Conservation (phyloP, 2,888 invertebrate species). For the Norana najaformis region DNA sequence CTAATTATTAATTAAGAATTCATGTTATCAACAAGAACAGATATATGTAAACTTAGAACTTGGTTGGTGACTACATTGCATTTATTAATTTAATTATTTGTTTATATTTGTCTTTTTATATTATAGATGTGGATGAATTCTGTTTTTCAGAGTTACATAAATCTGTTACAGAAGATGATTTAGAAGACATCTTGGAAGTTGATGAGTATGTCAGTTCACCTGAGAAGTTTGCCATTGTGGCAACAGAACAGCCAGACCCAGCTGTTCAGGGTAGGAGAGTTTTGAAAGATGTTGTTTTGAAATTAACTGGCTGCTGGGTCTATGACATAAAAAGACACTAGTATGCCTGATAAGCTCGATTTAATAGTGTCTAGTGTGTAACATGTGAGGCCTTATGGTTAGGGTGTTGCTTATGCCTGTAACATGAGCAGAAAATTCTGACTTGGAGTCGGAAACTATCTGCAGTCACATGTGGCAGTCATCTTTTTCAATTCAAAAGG, state of each 20-base stretch:
- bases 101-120: no score
- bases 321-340: not conserved
- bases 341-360: not conserved
- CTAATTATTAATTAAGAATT: not conserved
- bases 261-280: not conserved
- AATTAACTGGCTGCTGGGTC: not conserved
- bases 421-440: no score
- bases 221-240: not conserved
- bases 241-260: not conserved
- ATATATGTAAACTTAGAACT: not conserved
- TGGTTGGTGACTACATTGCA: not conserved
- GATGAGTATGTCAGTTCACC: not conserved
- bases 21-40: not conserved
- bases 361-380: not conserved
- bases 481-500: no score
- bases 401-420: no score
- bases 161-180: not conserved
- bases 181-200: conserved; percentile 19
- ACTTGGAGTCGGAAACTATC: no score
- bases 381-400: not conserved
- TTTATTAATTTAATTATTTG: not conserved
- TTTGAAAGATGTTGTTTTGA: not conserved
- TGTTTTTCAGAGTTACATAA: not conserved
- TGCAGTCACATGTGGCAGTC: no score
- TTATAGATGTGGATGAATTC: not conserved